Conservation (phyloP, 2,797 vertebrate species). For the Botia kubotai region DNA sequence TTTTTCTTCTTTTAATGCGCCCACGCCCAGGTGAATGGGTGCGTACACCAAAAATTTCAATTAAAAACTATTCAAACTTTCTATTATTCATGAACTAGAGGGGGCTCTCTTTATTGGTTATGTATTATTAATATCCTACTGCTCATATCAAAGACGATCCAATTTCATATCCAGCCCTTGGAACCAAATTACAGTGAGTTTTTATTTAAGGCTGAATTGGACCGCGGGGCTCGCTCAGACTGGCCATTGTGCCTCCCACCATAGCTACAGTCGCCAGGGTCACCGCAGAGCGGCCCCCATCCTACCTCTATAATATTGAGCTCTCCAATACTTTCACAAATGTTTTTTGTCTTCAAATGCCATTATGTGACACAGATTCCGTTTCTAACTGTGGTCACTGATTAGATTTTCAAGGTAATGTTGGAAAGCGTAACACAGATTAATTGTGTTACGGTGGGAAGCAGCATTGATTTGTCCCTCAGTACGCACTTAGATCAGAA, state of each 20-base stretch:
- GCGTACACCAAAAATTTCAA: conserved; percentile 54
- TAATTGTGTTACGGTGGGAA: conserved; percentile 61
- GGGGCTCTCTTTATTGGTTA: conserved; percentile 48
- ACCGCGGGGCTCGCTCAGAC: conserved; percentile 21
- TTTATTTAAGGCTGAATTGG: conserved; percentile 55
- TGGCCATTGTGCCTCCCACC: conserved; percentile 51
- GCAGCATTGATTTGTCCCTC: conserved; percentile 64
- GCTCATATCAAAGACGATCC: conserved; percentile 63
- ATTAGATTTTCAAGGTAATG: conserved; percentile 63
- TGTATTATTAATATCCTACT: conserved; percentile 62
- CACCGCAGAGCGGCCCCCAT: conserved; percentile 48
- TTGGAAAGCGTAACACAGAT: conserved; percentile 59
- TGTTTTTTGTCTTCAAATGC: conserved; percentile 52
- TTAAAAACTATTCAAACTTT: conserved; percentile 60
- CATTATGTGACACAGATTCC: conserved; percentile 56
- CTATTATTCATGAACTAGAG: conserved; percentile 61
- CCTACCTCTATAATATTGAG: conserved; percentile 49
- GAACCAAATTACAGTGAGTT: conserved; percentile 52
- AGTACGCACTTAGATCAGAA: conserved; percentile 63
- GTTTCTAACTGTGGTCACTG: conserved; percentile 46
- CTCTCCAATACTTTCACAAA: conserved; percentile 46
- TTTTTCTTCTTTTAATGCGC: conserved; percentile 20
- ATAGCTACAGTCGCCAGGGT: conserved; percentile 46
- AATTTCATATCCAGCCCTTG: conserved; percentile 60
- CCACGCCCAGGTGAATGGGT: conserved; percentile 42